Percentiles rank a stretch among this genome's conserved stretches.
Evolutionary conservation across 1,140 invertebrate genomes (phyloP).

Genomic region (Drosophila fuyamai): DNA sequence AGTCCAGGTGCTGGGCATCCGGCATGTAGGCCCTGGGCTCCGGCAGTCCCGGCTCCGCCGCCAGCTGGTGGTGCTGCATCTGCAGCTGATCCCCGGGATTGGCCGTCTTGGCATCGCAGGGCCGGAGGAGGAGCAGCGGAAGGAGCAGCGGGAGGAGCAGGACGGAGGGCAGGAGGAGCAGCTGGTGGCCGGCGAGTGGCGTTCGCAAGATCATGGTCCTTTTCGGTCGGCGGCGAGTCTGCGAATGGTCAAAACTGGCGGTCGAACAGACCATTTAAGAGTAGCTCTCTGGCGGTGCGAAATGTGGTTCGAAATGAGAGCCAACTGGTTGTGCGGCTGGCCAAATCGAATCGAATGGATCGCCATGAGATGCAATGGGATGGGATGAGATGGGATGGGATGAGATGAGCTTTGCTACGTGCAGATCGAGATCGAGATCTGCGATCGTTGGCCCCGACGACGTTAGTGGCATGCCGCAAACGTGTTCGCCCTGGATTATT

Average conservation of each 20-base stretch:
- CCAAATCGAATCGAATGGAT: slow-evolving; percentile 51
- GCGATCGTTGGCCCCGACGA: slow-evolving; percentile 29
- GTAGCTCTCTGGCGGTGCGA: slow-evolving; percentile 29
- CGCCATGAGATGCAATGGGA: not conserved
- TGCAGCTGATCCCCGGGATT: slow-evolving; percentile 30
- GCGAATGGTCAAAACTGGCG: slow-evolving; percentile 65
- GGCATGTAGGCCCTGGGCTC: slow-evolving; percentile 81
- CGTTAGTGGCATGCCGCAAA: slow-evolving; percentile 29
- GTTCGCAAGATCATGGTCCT: slow-evolving; percentile 72
- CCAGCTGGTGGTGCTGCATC: slow-evolving; percentile 36
- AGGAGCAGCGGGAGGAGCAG: not conserved
- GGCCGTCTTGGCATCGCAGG: slow-evolving; percentile 56
- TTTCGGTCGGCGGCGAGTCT: slow-evolving; percentile 48
- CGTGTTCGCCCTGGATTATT: slow-evolving; percentile 29
- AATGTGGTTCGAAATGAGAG: slow-evolving; percentile 37
- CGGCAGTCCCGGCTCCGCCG: slow-evolving; percentile 43
- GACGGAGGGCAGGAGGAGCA: slow-evolving; percentile 18
- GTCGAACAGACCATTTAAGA: slow-evolving; percentile 58
- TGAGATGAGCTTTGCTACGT: slow-evolving; percentile 35
- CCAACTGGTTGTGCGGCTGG: slow-evolving; percentile 66
- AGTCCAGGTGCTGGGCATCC: slow-evolving; percentile 87
- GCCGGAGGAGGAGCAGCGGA: slow-evolving; percentile 35
- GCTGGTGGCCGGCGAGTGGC: slow-evolving; percentile 27
- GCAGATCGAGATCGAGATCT: slow-evolving; percentile 26
- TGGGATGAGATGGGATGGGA: slow-evolving; percentile 5